A percentile compares a stretch with the other conserved stretches of the same genome.
phyloP scores from a whole-genome alignment of 2,113 vertebrate genomes.

The Actenoides lindsayi region DNA sequence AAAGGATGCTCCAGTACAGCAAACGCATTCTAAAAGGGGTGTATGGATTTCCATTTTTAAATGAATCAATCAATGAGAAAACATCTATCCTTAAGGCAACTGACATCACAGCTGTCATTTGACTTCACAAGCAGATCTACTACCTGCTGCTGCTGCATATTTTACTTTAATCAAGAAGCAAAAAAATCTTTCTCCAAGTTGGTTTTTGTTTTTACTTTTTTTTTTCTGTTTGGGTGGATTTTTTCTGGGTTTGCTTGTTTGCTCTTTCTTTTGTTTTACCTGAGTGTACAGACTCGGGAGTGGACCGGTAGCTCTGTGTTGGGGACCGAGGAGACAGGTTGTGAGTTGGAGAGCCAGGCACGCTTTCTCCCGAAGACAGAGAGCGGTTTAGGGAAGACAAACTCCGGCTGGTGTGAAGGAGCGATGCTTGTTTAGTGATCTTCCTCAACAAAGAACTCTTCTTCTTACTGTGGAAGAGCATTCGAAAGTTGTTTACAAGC shows the following conservation, averaged over 20 bases:
- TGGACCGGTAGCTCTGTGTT: conserved; percentile 90
- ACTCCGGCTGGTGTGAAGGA: conserved; percentile 95
- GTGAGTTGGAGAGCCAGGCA: conserved; percentile 93
- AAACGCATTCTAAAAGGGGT: background rate
- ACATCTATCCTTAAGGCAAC: background rate
- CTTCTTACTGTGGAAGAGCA: conserved; percentile 82
- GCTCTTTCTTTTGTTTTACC: conserved; percentile 70
- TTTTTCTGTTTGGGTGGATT: background rate
- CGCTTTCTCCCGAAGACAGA: conserved; percentile 94
- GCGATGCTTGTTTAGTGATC: conserved; percentile 92
- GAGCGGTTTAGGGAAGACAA: conserved; percentile 95
- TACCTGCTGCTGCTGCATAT: background rate
- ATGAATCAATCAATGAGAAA: background rate
- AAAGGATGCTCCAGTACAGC: background rate
- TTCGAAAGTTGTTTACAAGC: background rate
- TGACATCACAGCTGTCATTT: background rate
- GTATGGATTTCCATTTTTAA: conserved; percentile 39
- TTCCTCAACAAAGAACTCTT: conserved; percentile 92
- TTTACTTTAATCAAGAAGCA: background rate
- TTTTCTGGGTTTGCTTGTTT: background rate
- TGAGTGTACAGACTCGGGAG: conserved; percentile 89
- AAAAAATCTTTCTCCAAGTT: background rate
- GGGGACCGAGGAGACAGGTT: conserved; percentile 93
- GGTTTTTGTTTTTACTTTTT: too few relatives aligned
- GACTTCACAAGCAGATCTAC: background rate